Base-by-base conservation (phyloP, 2,113 vertebrate genomes). In the Pterocles orientalis region DNA sequence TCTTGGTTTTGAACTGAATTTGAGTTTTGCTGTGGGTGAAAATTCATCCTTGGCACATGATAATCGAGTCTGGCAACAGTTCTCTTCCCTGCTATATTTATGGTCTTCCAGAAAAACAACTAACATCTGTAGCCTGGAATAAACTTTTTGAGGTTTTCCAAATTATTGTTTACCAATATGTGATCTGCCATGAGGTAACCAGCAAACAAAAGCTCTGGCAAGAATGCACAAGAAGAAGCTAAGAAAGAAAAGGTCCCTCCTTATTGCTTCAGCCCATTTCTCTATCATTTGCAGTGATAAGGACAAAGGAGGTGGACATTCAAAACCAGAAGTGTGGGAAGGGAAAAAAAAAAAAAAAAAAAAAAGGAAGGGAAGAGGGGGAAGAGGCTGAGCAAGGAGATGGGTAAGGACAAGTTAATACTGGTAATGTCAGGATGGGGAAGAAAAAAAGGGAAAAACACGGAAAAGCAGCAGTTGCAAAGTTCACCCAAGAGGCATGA, bases 101-200 rank as follows among this genome's bases (percentile, higher is more conserved):
- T 12, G 16, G 21, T 11, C 9, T 19, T 86, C 83, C 70, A 93
- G 48, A 39, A 84, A 90, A 95, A 81, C 56, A 78, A 86, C 61
- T 57, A 90, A 92, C 85, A 90, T 77, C 90, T 94, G 82, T 21
- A 94, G 90, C 76, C 78, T 65, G 76, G 24, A 82, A 50, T 58
- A 48, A 28, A 28, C 41, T 88, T 86, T 86, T 61, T 76, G 12
- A 85, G 29, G 31, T 78, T 45, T 48, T 47, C 68, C 82, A 92
- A 93, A 95, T 75, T 54, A 78, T 12, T 81, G 68, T 92, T 93
- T 93, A 78, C 56, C 82, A 88, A 29, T 56, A 69, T 65, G 61
- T 65, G 73, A 95, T 61, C 56, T 95, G 65, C 73, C 69, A 47
- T 5, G 36, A 87, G 31, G 58, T 47, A 94, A 69, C 12, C 3